Percentiles rank a stretch among this genome's conserved stretches.
phyloP scores from a whole-genome alignment of 2,888 invertebrate genomes.

The Pimpla rufipes region DNA sequence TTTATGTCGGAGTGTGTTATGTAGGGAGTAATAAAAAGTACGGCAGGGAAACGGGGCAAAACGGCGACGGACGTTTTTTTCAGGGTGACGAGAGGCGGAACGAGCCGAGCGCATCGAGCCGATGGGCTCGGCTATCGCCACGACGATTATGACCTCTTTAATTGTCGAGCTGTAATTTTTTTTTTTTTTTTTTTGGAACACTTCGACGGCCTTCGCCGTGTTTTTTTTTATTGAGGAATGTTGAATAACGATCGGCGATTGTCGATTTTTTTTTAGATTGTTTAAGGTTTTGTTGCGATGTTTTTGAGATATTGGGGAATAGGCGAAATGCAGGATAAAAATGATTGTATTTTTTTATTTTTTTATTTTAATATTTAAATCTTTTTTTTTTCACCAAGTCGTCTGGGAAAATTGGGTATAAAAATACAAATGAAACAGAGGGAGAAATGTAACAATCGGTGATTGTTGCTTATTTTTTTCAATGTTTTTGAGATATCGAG shows the following conservation, averaged over 20 bases:
- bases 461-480: no score
- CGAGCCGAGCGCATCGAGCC: background rate
- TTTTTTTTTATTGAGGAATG: background rate
- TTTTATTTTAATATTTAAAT: no score
- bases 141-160: background rate
- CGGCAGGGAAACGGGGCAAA: background rate
- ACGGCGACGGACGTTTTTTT: background rate
- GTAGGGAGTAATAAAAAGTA: no score
- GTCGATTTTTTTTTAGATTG: background rate
- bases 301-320: background rate
- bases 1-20: background rate
- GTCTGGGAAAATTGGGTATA: no score
- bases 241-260: background rate
- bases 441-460: no score
- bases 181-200: background rate
- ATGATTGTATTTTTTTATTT: no score
- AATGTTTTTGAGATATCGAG: no score
- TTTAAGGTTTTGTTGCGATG: slow-evolving; percentile 16
- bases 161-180: background rate
- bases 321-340: background rate
- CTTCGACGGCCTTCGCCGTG: background rate
- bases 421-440: no score
- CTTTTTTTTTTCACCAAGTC: no score
- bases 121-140: background rate
- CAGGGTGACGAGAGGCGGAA: background rate